These are phyloP conservation scores for Colletes latitarsis DNA, from an alignment of 1,140 invertebrate genomes.

Conservation along the genomic window DNA sequence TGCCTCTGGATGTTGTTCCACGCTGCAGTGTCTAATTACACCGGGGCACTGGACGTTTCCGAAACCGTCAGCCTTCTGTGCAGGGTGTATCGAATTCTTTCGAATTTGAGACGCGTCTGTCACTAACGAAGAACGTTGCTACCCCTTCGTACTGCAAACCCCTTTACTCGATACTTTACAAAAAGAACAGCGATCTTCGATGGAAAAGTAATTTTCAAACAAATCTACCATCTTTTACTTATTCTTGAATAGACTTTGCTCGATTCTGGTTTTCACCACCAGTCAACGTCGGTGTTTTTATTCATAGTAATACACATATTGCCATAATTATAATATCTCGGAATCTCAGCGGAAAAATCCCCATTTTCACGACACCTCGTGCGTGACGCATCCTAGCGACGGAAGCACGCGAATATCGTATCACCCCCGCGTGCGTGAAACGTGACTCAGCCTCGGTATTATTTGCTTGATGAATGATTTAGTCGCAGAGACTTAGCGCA, in stretches of 20 bases:
- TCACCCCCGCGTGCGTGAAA: conserved; percentile 56
- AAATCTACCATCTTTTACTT: too few species aligned
- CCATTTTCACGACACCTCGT: conserved; percentile 48
- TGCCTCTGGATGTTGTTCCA: conserved; percentile 74
- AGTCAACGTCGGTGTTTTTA: too few species aligned
- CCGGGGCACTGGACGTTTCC: conserved; percentile 23
- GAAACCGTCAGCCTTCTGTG: neutral
- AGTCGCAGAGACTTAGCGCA: conserved; percentile 53
- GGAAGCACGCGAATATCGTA: conserved; percentile 64
- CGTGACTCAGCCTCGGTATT: conserved; percentile 71
- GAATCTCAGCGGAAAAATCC: neutral
- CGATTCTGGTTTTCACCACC: too few species aligned
- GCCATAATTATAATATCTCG: too few species aligned
- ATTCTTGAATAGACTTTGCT: too few species aligned
- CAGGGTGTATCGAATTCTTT: conserved; percentile 32
- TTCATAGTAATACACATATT: too few species aligned
- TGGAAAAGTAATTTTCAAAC: too few species aligned
- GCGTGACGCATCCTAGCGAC: conserved; percentile 40
- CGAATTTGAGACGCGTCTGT: neutral
- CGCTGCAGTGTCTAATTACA: conserved; percentile 80
- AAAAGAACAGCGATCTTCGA: too few species aligned
- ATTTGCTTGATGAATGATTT: conserved; percentile 77
- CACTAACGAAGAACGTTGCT: too few species aligned
- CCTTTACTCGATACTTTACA: too few species aligned
- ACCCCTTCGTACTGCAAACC: too few species aligned